Percentiles rank a stretch among this genome's conserved stretches.
Conservation (phyloP, 1,140 invertebrate species). For the Caerostris extrusa region DNA sequence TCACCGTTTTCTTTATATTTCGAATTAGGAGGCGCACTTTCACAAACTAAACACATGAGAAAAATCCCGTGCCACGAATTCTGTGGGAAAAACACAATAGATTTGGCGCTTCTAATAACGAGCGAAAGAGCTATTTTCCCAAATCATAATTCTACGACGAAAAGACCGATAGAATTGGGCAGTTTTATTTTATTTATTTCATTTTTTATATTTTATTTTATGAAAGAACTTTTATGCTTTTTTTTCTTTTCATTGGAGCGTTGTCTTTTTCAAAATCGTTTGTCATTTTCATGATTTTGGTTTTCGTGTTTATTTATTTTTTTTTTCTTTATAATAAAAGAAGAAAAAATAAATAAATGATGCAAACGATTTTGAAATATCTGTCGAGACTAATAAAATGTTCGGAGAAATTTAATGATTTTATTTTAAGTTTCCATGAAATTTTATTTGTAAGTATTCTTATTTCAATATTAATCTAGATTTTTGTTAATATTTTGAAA, state of each 20-base stretch:
- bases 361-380: neutral
- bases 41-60: constrained; percentile 54
- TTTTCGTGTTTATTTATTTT: neutral
- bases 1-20: constrained; percentile 29
- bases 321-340: neutral
- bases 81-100: constrained; percentile 64
- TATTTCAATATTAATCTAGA: too few relatives aligned
- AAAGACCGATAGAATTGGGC: constrained; percentile 10
- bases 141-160: constrained; percentile 55
- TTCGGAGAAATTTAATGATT: too few relatives aligned
- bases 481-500: too few relatives aligned
- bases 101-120: constrained; percentile 55
- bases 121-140: constrained; percentile 58
- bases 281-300: neutral
- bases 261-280: neutral
- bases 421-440: too few relatives aligned
- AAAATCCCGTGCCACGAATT: constrained; percentile 48
- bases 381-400: too few relatives aligned
- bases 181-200: constrained; percentile 17
- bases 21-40: neutral
- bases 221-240: neutral
- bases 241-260: neutral
- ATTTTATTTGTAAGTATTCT: too few relatives aligned
- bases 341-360: too few relatives aligned
- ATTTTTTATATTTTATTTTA: neutral